Conservation (phyloP, 2,888 invertebrate species). For the Smittia aterrima region DNA sequence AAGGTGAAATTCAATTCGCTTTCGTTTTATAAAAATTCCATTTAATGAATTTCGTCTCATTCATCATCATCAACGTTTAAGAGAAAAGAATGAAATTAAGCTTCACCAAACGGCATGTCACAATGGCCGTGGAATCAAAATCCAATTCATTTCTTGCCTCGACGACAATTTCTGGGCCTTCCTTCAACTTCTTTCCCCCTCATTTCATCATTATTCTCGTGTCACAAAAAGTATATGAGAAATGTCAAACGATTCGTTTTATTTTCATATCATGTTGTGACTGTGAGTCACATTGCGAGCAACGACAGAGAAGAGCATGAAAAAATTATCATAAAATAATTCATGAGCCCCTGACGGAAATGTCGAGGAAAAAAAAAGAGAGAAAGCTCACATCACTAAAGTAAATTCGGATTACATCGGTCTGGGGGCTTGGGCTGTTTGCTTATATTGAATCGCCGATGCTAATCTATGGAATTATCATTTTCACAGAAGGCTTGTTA, state of each 20-base stretch:
- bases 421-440: background rate
- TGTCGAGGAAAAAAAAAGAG: background rate
- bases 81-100: conserved; percentile 1
- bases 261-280: background rate
- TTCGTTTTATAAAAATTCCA: conserved; percentile 34
- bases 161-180: background rate
- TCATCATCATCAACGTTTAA: conserved; percentile 28
- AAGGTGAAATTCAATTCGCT: background rate
- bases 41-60: conserved; percentile 33
- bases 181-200: background rate
- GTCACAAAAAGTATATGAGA: background rate
- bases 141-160: conserved; percentile 6
- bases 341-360: conserved; percentile 22
- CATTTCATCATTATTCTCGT: background rate
- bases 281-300: background rate
- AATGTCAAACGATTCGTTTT: conserved; percentile 8
- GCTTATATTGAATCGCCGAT: background rate
- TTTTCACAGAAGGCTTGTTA: background rate
- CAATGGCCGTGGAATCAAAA: background rate
- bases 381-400: conserved; percentile 16
- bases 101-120: background rate
- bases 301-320: background rate
- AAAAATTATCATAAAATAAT: conserved; percentile 36
- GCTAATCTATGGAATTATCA: background rate
- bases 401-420: conserved; percentile 26